These are phyloP conservation scores for Micrastur ruficollis DNA, from an alignment of 2,797 vertebrate genomes.

Conservation along the genomic window DNA sequence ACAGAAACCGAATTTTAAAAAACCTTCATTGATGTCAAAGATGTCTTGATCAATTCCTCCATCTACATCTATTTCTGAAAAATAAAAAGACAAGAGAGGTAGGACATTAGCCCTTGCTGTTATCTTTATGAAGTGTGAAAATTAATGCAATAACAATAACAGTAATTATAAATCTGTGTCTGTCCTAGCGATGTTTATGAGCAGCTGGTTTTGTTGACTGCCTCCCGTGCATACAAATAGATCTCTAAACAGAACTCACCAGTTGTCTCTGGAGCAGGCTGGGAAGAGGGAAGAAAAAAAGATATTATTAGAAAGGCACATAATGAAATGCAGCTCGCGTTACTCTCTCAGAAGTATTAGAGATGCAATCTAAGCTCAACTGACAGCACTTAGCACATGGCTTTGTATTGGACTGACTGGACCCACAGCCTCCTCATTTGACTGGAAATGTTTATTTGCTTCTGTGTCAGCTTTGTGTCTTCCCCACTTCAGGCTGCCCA, in stretches of 20 bases:
- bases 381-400: neutral
- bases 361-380: neutral
- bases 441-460: neutral
- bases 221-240: conserved; percentile 22
- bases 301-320: conserved; percentile 54
- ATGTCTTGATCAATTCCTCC: conserved; percentile 84
- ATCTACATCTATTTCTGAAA: conserved; percentile 85
- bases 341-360: neutral
- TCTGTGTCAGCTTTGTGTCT: neutral
- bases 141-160: conserved; percentile 53
- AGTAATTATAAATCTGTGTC: conserved; percentile 61
- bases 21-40: conserved; percentile 93
- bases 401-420: neutral
- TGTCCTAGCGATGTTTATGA: conserved; percentile 14
- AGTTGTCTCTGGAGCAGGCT: conserved; percentile 67
- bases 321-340: neutral
- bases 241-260: conserved; percentile 73
- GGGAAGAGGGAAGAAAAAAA: conserved; percentile 46
- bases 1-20: neutral
- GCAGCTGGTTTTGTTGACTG: conserved; percentile 50
- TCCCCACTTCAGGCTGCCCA: neutral
- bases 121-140: conserved; percentile 63
- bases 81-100: conserved; percentile 41
- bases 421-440: neutral
- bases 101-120: conserved; percentile 32